Evolutionary conservation across 2,888 invertebrate genomes (phyloP).

Genomic region (Amiota mariae): DNA sequence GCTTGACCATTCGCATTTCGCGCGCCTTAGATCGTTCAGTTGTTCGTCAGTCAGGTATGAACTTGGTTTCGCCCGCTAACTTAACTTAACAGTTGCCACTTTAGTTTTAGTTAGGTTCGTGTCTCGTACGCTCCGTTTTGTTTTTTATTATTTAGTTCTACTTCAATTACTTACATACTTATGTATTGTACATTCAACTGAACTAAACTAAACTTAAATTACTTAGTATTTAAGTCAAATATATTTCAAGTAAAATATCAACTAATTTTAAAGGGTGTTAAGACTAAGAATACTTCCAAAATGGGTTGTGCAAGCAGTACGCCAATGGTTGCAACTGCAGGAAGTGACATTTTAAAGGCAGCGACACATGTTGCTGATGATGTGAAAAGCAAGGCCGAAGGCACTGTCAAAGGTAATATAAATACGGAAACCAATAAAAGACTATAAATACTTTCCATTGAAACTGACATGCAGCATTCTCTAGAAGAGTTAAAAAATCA

Average conservation of each 20-base stretch:
- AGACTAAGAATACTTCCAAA: conserved; percentile 38
- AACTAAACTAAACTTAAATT: no score
- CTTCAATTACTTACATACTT: no score
- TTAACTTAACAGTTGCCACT: conserved; percentile 41
- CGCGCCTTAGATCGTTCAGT: conserved; percentile 15
- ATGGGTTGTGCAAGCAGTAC: conserved; percentile 71
- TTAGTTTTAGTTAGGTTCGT: conserved; percentile 66
- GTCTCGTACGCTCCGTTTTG: conserved; percentile 22
- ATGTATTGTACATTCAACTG: no score
- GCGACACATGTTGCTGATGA: conserved; percentile 67
- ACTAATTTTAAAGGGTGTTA: neutral
- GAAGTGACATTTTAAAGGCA: conserved; percentile 69
- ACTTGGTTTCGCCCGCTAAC: no score
- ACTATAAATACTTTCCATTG: no score
- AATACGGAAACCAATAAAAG: no score
- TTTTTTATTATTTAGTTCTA: no score
- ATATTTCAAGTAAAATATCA: conserved; percentile 25
- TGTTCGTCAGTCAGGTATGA: no score
- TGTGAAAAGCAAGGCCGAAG: conserved; percentile 64
- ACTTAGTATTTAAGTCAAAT: conserved; percentile 46
- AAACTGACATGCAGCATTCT: no score
- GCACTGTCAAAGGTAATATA: conserved; percentile 59
- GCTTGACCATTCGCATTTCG: conserved; percentile 41
- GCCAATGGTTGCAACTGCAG: conserved; percentile 69
- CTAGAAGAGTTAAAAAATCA: no score